phyloP scores from a whole-genome alignment of 2,888 invertebrate species.

The Elysia crispata region DNA sequence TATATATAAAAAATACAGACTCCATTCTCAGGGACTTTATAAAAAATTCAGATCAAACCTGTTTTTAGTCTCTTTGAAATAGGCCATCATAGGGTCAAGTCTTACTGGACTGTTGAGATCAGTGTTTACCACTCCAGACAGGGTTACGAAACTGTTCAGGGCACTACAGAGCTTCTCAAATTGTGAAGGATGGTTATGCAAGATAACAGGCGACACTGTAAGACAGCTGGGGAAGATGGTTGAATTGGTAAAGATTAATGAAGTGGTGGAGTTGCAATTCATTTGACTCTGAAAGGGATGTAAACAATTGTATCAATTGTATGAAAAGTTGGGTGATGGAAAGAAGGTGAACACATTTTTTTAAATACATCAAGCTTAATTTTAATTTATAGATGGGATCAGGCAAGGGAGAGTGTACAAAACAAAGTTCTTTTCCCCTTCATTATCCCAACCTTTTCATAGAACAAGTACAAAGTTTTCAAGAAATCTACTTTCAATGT shows the following conservation, averaged over 20 bases:
- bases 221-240: constrained; percentile 29
- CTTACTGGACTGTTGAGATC: constrained; percentile 22
- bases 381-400: too few species aligned
- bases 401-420: too few species aligned
- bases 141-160: constrained; percentile 29
- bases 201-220: constrained; percentile 27
- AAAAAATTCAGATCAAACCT: constrained; percentile 6
- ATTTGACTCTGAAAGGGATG: too few species aligned
- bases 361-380: too few species aligned
- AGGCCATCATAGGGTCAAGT: neutral
- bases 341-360: too few species aligned
- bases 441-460: too few species aligned
- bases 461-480: too few species aligned
- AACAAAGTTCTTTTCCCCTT: too few species aligned
- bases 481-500: too few species aligned
- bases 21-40: neutral
- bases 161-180: constrained; percentile 2
- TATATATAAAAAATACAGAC: neutral
- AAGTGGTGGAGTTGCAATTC: neutral
- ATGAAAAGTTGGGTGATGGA: too few species aligned
- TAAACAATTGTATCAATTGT: too few species aligned
- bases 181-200: constrained; percentile 10
- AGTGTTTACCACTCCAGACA: neutral
- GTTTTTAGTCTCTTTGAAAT: constrained; percentile 21
- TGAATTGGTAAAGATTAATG: neutral